Percentiles rank a stretch among this genome's conserved stretches.
Conservation (phyloP, 2,797 vertebrate species). For the Hafferia zeledoni region DNA sequence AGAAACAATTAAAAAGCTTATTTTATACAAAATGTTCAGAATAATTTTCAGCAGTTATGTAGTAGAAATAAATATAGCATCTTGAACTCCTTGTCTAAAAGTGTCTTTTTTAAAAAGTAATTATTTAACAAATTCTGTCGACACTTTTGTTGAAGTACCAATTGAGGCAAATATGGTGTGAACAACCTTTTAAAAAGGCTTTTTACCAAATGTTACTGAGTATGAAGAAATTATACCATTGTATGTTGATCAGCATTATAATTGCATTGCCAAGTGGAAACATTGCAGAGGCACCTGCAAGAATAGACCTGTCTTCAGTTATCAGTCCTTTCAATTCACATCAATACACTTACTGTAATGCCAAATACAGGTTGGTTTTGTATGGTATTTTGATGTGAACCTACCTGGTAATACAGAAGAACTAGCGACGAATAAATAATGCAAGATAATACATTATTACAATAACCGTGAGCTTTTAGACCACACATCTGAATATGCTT, state of each 20-base stretch:
- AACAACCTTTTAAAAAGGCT: background rate
- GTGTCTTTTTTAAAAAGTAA: background rate
- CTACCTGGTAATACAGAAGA: background rate
- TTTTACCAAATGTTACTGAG: background rate
- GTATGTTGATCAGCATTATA: background rate
- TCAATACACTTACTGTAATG: background rate
- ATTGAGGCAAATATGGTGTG: background rate
- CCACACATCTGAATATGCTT: background rate
- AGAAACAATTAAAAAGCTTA: background rate
- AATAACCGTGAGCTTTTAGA: background rate
- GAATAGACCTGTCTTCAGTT: background rate
- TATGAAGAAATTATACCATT: background rate
- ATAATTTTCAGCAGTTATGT: background rate
- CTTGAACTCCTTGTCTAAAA: background rate
- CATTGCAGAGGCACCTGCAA: background rate
- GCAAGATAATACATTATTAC: background rate
- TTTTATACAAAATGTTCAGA: background rate
- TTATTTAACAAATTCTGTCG: background rate
- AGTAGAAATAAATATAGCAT: background rate
- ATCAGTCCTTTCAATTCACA: background rate
- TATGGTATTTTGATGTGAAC: background rate
- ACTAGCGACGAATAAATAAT: background rate
- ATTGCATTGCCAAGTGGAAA: background rate
- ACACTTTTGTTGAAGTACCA: background rate
- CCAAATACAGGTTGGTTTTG: background rate